Percentiles rank a stretch among this genome's conserved stretches.
phyloP scores from a whole-genome alignment of 37 sponge, comb jelly and placozoan species.

The Petrosia ficiformis region DNA sequence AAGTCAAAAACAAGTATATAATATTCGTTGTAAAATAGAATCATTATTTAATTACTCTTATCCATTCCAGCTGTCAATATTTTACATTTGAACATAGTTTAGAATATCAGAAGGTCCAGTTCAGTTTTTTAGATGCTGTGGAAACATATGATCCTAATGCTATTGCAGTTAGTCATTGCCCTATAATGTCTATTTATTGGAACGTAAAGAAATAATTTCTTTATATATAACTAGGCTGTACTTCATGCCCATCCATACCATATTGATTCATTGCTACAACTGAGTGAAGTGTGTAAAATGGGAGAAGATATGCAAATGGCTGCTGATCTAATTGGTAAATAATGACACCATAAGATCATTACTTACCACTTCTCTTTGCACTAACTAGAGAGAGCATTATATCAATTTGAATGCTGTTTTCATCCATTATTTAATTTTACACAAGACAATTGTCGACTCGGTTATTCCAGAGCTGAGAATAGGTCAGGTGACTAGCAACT shows the following conservation, averaged over 20 bases:
- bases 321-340: constrained; percentile 79
- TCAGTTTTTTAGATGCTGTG: constrained; percentile 75
- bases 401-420: constrained; percentile 83
- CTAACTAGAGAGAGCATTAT: constrained; percentile 76
- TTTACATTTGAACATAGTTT: constrained; percentile 77
- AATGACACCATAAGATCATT: not conserved
- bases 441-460: constrained; percentile 75
- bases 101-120: constrained; percentile 79
- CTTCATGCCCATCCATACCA: constrained; percentile 90
- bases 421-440: constrained; percentile 88
- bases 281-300: constrained; percentile 93
- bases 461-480: constrained; percentile 84
- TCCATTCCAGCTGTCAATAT: constrained; percentile 43
- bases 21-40: not conserved
- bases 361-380: not conserved
- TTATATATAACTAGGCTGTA: constrained; percentile 27
- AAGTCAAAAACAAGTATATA: constrained; percentile 63
- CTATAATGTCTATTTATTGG: not conserved
- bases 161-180: constrained; percentile 66
- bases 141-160: constrained; percentile 80
- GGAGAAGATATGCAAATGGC: constrained; percentile 93
- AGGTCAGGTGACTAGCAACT: constrained; percentile 54
- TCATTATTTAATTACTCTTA: not conserved
- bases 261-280: constrained; percentile 90
- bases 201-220: not conserved